These are phyloP conservation scores for Ips typographus DNA, from an alignment of 1,140 invertebrate species.

Conservation along the genomic window DNA sequence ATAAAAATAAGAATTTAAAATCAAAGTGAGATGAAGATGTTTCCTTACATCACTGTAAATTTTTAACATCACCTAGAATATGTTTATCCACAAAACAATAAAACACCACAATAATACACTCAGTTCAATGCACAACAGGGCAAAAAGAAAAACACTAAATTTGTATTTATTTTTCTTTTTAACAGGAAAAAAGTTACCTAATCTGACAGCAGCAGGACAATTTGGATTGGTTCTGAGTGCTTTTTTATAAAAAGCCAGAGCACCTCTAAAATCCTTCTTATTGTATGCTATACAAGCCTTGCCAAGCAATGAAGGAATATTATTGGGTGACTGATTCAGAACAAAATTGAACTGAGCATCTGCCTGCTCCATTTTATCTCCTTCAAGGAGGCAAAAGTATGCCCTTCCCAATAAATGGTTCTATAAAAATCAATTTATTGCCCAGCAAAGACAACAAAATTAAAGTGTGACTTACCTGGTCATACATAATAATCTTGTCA, in stretches of 20 bases:
- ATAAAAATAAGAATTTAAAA: no score
- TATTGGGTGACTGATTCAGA: slow-evolving; percentile 91
- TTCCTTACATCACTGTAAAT: no score
- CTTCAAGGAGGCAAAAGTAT: slow-evolving; percentile 97
- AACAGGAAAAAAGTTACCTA: slow-evolving; percentile 77
- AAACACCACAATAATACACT: no score
- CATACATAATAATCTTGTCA: slow-evolving; percentile 99
- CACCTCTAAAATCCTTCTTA: slow-evolving; percentile 90
- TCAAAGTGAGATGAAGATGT: no score
- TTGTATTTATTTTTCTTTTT: neutral
- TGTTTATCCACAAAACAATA: no score
- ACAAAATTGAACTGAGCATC: slow-evolving; percentile 99
- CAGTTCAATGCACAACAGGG: no score
- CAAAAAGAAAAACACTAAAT: neutral
- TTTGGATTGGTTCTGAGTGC: slow-evolving; percentile 93
- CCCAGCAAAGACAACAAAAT: neutral
- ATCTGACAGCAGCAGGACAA: slow-evolving; percentile 93
- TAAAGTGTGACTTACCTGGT: slow-evolving; percentile 68
- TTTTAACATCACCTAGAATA: no score
- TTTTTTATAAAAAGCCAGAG: slow-evolving; percentile 97
- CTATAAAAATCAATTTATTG: slow-evolving; percentile 52
- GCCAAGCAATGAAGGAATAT: slow-evolving; percentile 94
- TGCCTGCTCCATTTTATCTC: slow-evolving; percentile 99
- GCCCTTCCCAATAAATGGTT: slow-evolving; percentile 97
- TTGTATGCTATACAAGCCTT: slow-evolving; percentile 98